Base-by-base conservation (phyloP, 1,140 invertebrate species). In the Nomia melanderi region DNA sequence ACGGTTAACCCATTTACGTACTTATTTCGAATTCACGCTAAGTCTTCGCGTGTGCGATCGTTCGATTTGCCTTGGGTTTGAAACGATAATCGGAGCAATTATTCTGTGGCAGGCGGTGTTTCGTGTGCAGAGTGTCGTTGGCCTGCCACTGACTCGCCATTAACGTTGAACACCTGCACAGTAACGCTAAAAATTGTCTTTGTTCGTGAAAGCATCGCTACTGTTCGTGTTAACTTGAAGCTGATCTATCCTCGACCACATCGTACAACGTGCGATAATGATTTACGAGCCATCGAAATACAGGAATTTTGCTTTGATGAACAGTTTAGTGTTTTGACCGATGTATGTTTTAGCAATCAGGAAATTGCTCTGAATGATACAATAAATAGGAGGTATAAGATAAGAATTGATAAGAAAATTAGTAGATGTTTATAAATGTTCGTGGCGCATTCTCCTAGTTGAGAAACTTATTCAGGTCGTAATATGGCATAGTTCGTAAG, bases 31-130 rank as follows among this genome's bases (percentile, higher is more conserved):
- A 71, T 71, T 64, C 50, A 80, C 63, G 71, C 59, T 57, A 67
- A 53, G 62, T 31, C 57, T 50, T 82, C 54, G 80, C 80, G 62
- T 82, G 80, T 82, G 80, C 78, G 36, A 39, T 62, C 20, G 62
- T 29, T 60, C 17, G 78, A 77, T 54, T 77, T 73, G 41, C 56
- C 50, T 56, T 53, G 65, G 77, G 72, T 77, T 36, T 14, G 62
- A 72, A 36, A 27, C 66, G 79, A 81, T 82, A 82, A 82, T 77
- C 62, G 67, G 33, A 29, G 57, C 78, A 72, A 81, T 82, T 81
- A 81, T 39, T 44, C 14, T 20, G 25, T 23, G 36, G 72, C 31
- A 41, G 33, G 63, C 62, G 74, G 47, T 67, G 62, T 66, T 44
- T 77, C 67, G 53, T 72, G 66, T 74, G 17, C 54, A 23, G 41